Conservation (phyloP, 2,113 vertebrate genomes). For the Boleophthalmus pectinirostris region DNA sequence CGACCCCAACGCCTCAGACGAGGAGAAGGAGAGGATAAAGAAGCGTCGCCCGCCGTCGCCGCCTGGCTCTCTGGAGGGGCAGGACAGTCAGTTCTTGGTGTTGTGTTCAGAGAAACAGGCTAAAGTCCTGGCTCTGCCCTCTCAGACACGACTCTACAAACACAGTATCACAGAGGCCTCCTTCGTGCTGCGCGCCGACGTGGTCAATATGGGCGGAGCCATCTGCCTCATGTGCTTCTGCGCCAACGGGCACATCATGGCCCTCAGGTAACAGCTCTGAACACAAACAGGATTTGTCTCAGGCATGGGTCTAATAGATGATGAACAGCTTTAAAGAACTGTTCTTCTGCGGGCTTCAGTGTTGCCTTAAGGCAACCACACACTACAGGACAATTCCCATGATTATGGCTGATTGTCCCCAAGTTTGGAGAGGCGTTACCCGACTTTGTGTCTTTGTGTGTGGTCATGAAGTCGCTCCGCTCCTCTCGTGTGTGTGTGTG, state of each 20-base stretch:
- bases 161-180: slow-evolving; percentile 97
- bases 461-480: too few relatives aligned
- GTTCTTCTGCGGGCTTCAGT: too few relatives aligned
- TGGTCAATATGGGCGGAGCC: slow-evolving; percentile 85
- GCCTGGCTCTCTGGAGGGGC: slow-evolving; percentile 90
- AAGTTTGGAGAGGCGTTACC: too few relatives aligned
- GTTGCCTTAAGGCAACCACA: too few relatives aligned
- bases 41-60: slow-evolving; percentile 88
- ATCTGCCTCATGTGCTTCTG: slow-evolving; percentile 96
- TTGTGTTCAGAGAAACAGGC: slow-evolving; percentile 98
- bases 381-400: too few relatives aligned
- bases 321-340: too few relatives aligned
- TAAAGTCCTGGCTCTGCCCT: slow-evolving; percentile 92
- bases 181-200: slow-evolving; percentile 92
- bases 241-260: slow-evolving; percentile 98
- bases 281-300: too few relatives aligned
- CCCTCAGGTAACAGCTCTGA: slow-evolving; percentile 80
- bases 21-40: slow-evolving; percentile 90
- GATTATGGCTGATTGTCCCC: too few relatives aligned
- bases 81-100: slow-evolving; percentile 90
- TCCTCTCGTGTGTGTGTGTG: too few relatives aligned
- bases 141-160: slow-evolving; percentile 89
- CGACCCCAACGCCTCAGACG: slow-evolving; percentile 87
- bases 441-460: too few relatives aligned
- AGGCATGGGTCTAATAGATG: too few relatives aligned